Base-by-base conservation (phyloP, 2,797 vertebrate genomes). In the Atherinosoma microstoma region DNA sequence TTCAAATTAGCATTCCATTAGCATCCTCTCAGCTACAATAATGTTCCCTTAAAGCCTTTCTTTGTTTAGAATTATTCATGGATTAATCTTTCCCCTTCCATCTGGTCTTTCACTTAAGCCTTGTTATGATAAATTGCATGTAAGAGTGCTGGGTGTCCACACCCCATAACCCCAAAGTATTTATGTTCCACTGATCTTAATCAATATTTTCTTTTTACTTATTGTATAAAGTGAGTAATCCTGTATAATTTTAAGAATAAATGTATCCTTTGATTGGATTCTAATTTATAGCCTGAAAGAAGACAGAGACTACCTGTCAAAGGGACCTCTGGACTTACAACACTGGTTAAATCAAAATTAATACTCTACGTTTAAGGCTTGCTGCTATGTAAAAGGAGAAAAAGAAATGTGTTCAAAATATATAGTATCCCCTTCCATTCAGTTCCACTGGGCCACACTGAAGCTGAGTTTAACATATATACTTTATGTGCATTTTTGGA, bases 31-130 rank as follows among this genome's bases (percentile, higher is more conserved):
- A 79, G 64, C 64, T 65, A 70, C 42, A 62, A 74, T 80, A 87
- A 80, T 60, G 63, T 83, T 64, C 70, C 63, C 61, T 16, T 78
- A 84, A 82, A 88, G 80, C 71, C 63, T 67, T 69, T 47, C 80
- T 84, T 84, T 91, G 84, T 89, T 85, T 78, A 82, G 80, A 74
- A 80, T 89, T 86, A 85, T 88, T 75, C 60, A 60, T 67, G 82
- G 87, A 88, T 91, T 90, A 88, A 64, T 84, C 79, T 84, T 80
- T 86, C 72, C 78, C 84, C 79, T 84, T 71, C 81, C 84, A 88
- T 83, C 80, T 87, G 89, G 65, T 85, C 64, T 79, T 78, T 82
- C 65, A 60, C 67, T 68, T 56, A 87, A 80, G 62, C 67, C 64
- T 58, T 88, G 79, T 88, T 86, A 91, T 90, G 82, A 82, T 70